phyloP scores from a whole-genome alignment of 2,113 vertebrate genomes.

The Noturus placidus region DNA sequence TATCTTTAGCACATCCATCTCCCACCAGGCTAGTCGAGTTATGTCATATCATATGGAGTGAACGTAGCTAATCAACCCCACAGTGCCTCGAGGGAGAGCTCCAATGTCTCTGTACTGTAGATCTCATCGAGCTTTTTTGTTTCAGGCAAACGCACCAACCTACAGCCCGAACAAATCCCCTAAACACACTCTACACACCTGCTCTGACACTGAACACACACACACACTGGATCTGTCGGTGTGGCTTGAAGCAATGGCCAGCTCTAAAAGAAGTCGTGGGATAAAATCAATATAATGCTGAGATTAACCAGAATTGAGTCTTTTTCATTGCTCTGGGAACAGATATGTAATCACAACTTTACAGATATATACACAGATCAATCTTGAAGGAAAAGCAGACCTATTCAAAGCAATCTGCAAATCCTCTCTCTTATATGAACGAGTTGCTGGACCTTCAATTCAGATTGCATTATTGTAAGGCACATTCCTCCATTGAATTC shows the following conservation, averaged over 20 bases:
- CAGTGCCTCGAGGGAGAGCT: not conserved
- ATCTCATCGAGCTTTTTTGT: not conserved
- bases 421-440: too few species aligned
- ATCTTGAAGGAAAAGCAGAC: not conserved
- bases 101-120: not conserved
- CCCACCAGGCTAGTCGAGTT: constrained; percentile 4
- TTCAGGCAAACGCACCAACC: not conserved
- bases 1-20: not conserved
- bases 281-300: not conserved
- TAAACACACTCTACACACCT: not conserved
- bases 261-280: not conserved
- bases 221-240: not conserved
- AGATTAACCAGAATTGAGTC: not conserved
- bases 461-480: not conserved
- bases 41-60: not conserved
- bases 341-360: too few species aligned
- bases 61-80: not conserved
- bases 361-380: not conserved
- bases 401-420: not conserved
- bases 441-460: not conserved
- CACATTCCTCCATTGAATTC: not conserved
- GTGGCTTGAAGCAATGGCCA: not conserved
- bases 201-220: not conserved
- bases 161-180: not conserved
- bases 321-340: not conserved